phyloP scores from a whole-genome alignment of 2,888 invertebrate genomes.

The Diarsia brunnea region DNA sequence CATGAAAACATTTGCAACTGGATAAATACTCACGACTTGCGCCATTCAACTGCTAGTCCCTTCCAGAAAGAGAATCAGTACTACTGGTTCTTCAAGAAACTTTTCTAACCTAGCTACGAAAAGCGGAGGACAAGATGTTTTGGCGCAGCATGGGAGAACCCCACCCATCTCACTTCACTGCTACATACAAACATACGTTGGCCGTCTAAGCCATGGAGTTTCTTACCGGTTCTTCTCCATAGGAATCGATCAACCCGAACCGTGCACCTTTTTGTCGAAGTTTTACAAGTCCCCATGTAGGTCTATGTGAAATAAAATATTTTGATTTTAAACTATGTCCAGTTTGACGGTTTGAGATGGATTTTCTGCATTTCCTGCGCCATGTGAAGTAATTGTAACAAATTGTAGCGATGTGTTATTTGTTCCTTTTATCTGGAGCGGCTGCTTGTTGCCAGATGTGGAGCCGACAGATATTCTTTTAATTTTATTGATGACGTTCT shows the following conservation, averaged over 20 bases:
- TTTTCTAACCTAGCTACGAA: not conserved
- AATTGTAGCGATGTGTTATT: conserved; percentile 65
- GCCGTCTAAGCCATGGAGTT: not conserved
- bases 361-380: conserved; percentile 30
- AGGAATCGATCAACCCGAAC: no score
- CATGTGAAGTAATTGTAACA: conserved; percentile 55
- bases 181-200: not conserved
- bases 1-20: not conserved
- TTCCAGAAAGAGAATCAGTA: not conserved
- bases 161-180: not conserved
- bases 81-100: not conserved
- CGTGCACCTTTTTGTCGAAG: no score
- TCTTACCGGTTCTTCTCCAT: no score
- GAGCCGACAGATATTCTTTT: conserved; percentile 45
- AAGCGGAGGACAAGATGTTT: not conserved
- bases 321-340: no score
- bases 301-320: no score
- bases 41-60: no score
- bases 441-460: conserved; percentile 55
- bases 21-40: no score
- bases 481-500: conserved; percentile 56
- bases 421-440: conserved; percentile 54
- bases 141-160: not conserved
- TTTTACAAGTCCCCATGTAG: no score
- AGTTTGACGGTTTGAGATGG: not conserved